Evolutionary conservation across 2,888 invertebrate genomes (phyloP), one percentile per base, ranked within the genome.

Genomic region (Ectropis crepuscularia): DNA sequence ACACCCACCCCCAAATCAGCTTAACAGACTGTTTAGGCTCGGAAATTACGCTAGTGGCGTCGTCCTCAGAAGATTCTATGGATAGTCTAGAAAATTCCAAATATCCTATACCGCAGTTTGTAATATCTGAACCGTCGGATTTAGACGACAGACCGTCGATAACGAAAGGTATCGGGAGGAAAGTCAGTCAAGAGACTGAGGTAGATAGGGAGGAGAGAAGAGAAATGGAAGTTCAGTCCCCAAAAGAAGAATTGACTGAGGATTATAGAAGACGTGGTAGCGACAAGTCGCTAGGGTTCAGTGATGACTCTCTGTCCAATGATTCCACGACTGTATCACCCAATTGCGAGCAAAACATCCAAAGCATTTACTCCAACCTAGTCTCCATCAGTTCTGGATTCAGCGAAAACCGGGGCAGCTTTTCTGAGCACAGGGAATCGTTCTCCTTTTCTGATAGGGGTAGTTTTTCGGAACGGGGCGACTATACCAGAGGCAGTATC

Each of bases 11-110:
- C 0, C 98, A 98, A 86, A 98, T 98, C 66, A 98, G 97, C 74
- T 94, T 98, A 8, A 98, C 98, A 0, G 98, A 98, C 82, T 98
- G 98, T 57, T 94, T 97, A 58, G 98, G 98, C 0, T 96, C 96
- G 6, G 96, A 97, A 86, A 95, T 97, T 0, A 97, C 97, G 0
- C 80, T 97, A 2, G 96, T 97, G 0, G 96, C 96, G 0, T 96
- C 96, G 0, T 96, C 96, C 0, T 96, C 96, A 0, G 95, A 95
- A 67, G 96, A 96, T 65, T 95, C 95, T 51, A 95, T 95, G 87
- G 96, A 96, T 57, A 95, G 95, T 53, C 80, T 96, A 47, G 96
- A 95, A 61, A 94, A 94, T 62, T 94, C 87, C 0, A 90, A 87
- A 42, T 91, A 92, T 63, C 81, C 93, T 0, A 80, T 94, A 10